Percentiles rank a stretch among this genome's conserved stretches.
phyloP scores from a whole-genome alignment of 2,113 vertebrate species.

The Stictonetta naevosa region DNA sequence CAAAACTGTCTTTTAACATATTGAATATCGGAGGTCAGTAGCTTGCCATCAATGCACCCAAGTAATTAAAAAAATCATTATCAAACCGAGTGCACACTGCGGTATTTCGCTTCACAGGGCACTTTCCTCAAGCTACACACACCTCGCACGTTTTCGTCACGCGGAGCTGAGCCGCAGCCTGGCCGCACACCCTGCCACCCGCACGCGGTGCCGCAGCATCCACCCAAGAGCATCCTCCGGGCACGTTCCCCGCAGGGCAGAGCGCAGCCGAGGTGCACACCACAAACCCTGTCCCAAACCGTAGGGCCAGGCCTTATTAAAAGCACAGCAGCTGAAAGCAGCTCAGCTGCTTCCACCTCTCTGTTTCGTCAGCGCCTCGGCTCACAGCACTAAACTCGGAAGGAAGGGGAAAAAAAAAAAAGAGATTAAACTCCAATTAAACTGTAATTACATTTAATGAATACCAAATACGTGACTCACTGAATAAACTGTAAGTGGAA shows the following conservation, averaged over 20 bases:
- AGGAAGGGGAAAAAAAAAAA: background rate
- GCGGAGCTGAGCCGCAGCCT: slow-evolving; percentile 8
- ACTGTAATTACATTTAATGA: slow-evolving; percentile 85
- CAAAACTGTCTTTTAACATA: slow-evolving; percentile 66
- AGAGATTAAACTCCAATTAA: slow-evolving; percentile 83
- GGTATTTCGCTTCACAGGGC: slow-evolving; percentile 35
- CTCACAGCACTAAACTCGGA: slow-evolving; percentile 34
- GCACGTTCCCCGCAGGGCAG: too few species aligned
- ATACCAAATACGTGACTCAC: slow-evolving; percentile 81
- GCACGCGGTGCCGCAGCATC: accelerated
- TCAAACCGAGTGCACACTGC: slow-evolving; percentile 36
- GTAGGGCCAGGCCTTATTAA: background rate
- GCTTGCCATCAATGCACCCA: slow-evolving; percentile 56
- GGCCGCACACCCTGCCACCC: background rate
- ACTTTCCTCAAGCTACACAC: background rate
- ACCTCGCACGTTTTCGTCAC: slow-evolving; percentile 10
- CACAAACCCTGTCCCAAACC: background rate
- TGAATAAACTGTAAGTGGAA: slow-evolving; percentile 77
- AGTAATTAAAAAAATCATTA: slow-evolving; percentile 72
- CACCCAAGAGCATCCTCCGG: background rate
- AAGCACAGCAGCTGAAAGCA: background rate
- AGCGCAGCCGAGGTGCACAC: too few species aligned
- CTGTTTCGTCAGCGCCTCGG: background rate
- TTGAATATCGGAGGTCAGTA: slow-evolving; percentile 58
- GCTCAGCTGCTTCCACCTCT: slow-evolving; percentile 5